Base-by-base conservation (phyloP, 2,797 vertebrate species). In the Clarias fuscus region DNA sequence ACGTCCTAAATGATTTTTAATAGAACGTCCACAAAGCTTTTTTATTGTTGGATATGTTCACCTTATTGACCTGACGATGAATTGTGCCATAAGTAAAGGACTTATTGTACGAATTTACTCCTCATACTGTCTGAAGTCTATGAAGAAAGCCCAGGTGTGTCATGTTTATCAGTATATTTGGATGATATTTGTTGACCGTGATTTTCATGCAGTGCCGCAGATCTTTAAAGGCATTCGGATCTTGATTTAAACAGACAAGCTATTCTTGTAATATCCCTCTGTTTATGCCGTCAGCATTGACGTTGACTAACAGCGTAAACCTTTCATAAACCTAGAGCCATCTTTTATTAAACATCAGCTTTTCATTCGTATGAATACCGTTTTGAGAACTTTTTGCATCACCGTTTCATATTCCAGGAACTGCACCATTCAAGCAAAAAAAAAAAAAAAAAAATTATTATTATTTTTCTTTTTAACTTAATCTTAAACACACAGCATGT, bases 401-500 rank as follows among this genome's bases (percentile, higher is more conserved):
- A 0, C 18, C 4, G 33, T 71, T 53, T 73, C 43, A 7, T 43
- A 6, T 76, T 58, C n/a, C 22, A 27, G 24, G n/a, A 76, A 56
- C 43, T 10, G 33, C 11, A 37, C 75, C 30, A 33, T 59, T 59
- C 56, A 22, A 78, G 56, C 53, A 37, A 13, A 30, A 67, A 65
- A 65, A 17, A 48, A 1, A 48, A 48, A 48, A 0, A 48, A 48
- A 11, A 30, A 1, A 30, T 30, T 30, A 33, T 33, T 11, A 2
- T 11, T 48, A 37, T 48, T 48, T 48, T 48, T 48, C 11, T 48
- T 48, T 48, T 48, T 48, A 11, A 13, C 27, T 20, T 59, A 33
- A 77, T 77, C 56, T 77, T 77, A 77, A 77, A 22, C 27, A 76
- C 48, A 61, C 58, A 79, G 76, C 58, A 62, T 79, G 76, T 79